phyloP scores from a whole-genome alignment of 92 coral and sea anemone genomes.

The Galaxea fascicularis region DNA sequence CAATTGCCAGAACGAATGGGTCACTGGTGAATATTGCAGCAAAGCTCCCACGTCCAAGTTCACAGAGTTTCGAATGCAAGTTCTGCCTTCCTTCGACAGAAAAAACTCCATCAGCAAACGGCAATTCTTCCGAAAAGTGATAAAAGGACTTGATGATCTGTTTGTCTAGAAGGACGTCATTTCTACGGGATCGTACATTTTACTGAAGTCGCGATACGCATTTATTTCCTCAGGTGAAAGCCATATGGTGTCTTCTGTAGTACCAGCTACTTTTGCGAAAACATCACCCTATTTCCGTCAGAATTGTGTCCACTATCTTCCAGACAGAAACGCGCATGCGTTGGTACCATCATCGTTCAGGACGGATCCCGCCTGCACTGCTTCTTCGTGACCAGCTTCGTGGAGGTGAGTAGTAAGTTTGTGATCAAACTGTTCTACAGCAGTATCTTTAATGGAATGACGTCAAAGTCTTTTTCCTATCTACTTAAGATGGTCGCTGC shows the following conservation, averaged over 20 bases:
- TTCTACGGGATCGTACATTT: constrained; percentile 3
- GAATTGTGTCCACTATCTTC: constrained; percentile 1
- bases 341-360: constrained; percentile 15
- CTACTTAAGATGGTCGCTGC: constrained; percentile 6
- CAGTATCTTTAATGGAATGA: constrained; percentile 14
- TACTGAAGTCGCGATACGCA: constrained; percentile 3
- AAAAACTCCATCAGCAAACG: constrained; percentile 42
- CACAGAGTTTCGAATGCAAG: constrained; percentile 40
- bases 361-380: not conserved
- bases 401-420: constrained; percentile 1
- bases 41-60: constrained; percentile 13
- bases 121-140: constrained; percentile 60
- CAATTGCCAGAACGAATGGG: constrained; percentile 30
- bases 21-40: constrained; percentile 38
- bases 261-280: not conserved
- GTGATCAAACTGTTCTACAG: constrained; percentile 26
- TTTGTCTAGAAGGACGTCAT: not conserved
- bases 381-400: not conserved
- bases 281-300: not conserved
- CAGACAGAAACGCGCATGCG: constrained; percentile 20
- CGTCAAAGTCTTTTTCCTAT: not conserved
- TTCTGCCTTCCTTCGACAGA: constrained; percentile 49
- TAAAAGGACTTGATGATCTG: constrained; percentile 23
- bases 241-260: not conserved
- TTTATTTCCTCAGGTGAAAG: constrained; percentile 15